Evolutionary conservation across 2,888 invertebrate species (phyloP), one percentile per base, ranked within the genome.

Genomic region (Nomada goodeniana): DNA sequence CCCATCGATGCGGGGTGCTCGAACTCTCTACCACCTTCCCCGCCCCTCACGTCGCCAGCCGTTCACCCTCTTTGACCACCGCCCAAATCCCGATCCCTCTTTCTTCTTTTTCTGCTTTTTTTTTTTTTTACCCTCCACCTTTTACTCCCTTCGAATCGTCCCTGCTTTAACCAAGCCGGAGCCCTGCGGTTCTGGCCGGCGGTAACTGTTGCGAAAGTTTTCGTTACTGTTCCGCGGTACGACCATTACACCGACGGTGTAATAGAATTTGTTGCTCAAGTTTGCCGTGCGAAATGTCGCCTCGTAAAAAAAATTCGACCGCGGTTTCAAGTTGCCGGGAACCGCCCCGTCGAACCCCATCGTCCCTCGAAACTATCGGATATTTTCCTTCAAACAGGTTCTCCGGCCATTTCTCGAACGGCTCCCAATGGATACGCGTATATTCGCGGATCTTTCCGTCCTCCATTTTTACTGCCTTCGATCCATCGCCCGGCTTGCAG

Each of bases 191-290:
- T 70, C 74, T 29, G 59, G 29, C 50, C 57, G 67, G 20, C 76
- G 69, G 59, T 76, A 75, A 79, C 84, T 36, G 65, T 65, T 78
- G 75, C 84, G 36, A 80, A 86, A 87, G 74, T 87, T 86, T 80
- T 77, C 80, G 75, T 80, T 76, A 67, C 75, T 60, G 69, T 74
- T 82, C 67, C 63, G 67, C 86, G 64, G 23, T 68, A 76, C 81
- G 80, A 60, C 61, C 78, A 74, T 82, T 81, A 73, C 80, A 67
- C 59, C 60, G 73, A 71, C 72, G 63, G 55, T 81, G 69, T 76
- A 77, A 76, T 79, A 74, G 78, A 83, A 88, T 84, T 84, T 77
- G 84, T 86, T 79, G 77, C 70, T 18, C 61, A 88, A 88, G 78
- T 87, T 77, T 61, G 50, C 60, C 60, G 55, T 64, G 80, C 80